Conservation (phyloP, 2,888 invertebrate genomes). For the Conomelus anceps region DNA sequence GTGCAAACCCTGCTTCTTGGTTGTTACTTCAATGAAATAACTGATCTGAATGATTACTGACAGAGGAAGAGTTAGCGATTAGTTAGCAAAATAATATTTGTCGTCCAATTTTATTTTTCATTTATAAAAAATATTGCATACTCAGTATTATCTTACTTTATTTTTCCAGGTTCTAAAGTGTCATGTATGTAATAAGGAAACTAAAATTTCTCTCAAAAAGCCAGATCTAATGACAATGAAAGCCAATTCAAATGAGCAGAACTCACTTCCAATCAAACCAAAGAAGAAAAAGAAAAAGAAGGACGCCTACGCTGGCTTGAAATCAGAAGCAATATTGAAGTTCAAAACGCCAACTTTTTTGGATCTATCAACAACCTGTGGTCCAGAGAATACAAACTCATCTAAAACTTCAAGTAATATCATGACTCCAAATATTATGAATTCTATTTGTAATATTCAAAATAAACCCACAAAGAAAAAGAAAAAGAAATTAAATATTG, state of each 20-base stretch:
- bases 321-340: not conserved
- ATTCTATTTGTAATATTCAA: not conserved
- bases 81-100: too few species aligned
- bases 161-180: conserved; percentile 17
- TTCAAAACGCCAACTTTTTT: not conserved
- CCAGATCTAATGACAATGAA: not conserved
- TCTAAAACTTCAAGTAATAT: not conserved
- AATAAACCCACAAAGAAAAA: not conserved
- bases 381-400: not conserved
- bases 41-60: too few species aligned
- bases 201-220: not conserved
- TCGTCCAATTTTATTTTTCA: too few species aligned
- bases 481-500: not conserved
- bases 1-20: too few species aligned
- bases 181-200: conserved; percentile 11
- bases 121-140: not conserved
- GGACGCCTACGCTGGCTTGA: conserved; percentile 18
- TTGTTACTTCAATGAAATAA: too few species aligned
- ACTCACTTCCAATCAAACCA: not conserved
- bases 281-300: conserved; percentile 19
- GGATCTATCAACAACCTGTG: not conserved
- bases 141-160: not conserved
- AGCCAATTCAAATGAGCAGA: not conserved
- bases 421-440: not conserved
- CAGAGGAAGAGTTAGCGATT: too few species aligned